Base-by-base conservation (phyloP, 2,113 vertebrate species). In the Bagarius yarrelli region DNA sequence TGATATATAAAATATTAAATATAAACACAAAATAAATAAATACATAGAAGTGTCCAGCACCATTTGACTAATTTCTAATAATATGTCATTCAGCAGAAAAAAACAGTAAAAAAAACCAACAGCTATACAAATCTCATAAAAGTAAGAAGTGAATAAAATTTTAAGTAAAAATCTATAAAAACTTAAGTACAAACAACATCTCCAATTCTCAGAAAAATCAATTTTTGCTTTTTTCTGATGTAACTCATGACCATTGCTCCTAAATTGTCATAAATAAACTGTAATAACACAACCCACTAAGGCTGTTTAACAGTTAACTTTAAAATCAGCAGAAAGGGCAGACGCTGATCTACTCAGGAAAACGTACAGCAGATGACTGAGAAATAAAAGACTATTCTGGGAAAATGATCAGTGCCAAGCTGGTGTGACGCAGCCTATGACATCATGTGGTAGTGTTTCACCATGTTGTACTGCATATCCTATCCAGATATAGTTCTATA, bases 11-110 rank as follows among this genome's bases (percentile, higher is more conserved):
- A 94, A 94, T 93, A 93, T 82, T 85, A 94, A 77, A 80, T 67
- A 84, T 77, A 87, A 85, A 87, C 84, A 90, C 87, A 87, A 21
- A 96, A 96, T 96, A 96, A 96, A 97, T 95, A 95, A 94, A 94
- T 96, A 95, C 94, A 61, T 89, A 61, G 61, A 88, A 88, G 88
- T 91, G 89, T 82, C 92, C 91, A 83, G 90, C 89, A 90, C 91
- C 86, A 66, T 66, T 19, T 69, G 21, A 66, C 30, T 2, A 6
- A 34, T 36, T 8, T 70, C 71, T 90, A 74, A 83, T 40, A 63
- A 44, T 66, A 79, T 79, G 5, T 64, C 50, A 72, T 66, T 59
- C 44, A 25, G 25, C 36, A 25, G 25, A 11, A 6, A 47, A 76
- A 40, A 82, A 74, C 11, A 72, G 76, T 32, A 19, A 34, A 55